Evolutionary conservation across 2,797 vertebrate species (phyloP).

Genomic region (Myotis myotis): DNA sequence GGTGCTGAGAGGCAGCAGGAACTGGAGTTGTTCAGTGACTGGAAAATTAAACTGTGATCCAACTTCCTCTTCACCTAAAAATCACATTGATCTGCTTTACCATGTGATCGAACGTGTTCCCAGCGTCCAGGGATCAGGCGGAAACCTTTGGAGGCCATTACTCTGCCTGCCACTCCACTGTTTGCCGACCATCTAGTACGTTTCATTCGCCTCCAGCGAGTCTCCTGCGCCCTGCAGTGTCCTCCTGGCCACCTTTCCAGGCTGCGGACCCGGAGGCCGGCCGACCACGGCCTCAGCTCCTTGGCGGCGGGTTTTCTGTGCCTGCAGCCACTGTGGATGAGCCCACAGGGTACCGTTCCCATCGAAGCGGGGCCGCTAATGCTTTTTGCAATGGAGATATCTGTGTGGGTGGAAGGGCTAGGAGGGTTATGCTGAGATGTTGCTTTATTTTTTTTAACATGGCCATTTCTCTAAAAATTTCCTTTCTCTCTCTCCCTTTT

Average conservation of each 20-base stretch:
- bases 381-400: neutral
- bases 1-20: neutral
- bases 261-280: neutral
- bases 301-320: neutral
- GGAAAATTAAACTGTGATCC: neutral
- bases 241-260: neutral
- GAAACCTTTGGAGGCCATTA: neutral
- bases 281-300: accelerated
- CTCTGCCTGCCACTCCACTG: neutral
- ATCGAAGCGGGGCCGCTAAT: neutral
- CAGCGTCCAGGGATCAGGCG: neutral
- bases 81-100: neutral
- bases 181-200: neutral
- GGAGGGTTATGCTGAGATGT: neutral
- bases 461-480: too few species aligned
- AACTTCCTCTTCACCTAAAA: neutral
- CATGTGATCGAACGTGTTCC: neutral
- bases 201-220: neutral
- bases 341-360: neutral
- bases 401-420: neutral
- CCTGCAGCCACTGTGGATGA: neutral
- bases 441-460: neutral
- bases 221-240: neutral
- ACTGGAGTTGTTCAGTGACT: neutral
- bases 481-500: neutral